Base-by-base conservation (phyloP, 2,888 invertebrate genomes). In the Aelia acuminata region DNA sequence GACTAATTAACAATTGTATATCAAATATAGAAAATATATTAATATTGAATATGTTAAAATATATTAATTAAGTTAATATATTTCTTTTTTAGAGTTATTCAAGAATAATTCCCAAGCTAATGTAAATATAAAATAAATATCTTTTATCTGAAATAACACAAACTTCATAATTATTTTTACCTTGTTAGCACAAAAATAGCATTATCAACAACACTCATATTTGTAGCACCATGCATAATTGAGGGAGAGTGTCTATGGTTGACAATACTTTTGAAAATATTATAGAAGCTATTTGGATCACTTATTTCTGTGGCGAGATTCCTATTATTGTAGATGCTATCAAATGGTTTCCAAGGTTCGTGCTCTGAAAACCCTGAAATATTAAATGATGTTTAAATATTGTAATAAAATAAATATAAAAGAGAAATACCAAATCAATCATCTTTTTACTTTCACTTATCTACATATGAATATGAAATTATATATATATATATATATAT, bases 161-260 rank as follows among this genome's bases (percentile, higher is more conserved):
- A 63, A 63, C 5, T 63, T 18, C 31, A 50, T 35, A 43, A 75
- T 35, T 85, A 87, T 87, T 91, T 91, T 92, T 93, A 96, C 96
- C 96, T 95, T 89, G 95, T 94, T 91, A 95, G 95, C 0, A 94
- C 95, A 84, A 96, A 93, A 88, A 96, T 93, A 1, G 93, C 93
- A 88, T 93, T 92, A 89, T 94, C 94, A 10, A 92, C 84, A 80
- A 92, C 90, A 49, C 90, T 90, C 7, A 90, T 89, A 43, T 91
- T 91, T 2, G 91, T 92, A 1, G 91, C 90, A 0, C 97, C 96
- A 92, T 95, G 94, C 93, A 95, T 94, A 89, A 96, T 93, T 47
- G 95, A 95, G 18, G 94, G 93, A 89, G 95, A 94, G 0, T 91
- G 91, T 49, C 94, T 92, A 13, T 93, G 92, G 89, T 93, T 92